Evolutionary conservation across 2,113 vertebrate genomes (phyloP).

Genomic region (Notiomystis cincta): DNA sequence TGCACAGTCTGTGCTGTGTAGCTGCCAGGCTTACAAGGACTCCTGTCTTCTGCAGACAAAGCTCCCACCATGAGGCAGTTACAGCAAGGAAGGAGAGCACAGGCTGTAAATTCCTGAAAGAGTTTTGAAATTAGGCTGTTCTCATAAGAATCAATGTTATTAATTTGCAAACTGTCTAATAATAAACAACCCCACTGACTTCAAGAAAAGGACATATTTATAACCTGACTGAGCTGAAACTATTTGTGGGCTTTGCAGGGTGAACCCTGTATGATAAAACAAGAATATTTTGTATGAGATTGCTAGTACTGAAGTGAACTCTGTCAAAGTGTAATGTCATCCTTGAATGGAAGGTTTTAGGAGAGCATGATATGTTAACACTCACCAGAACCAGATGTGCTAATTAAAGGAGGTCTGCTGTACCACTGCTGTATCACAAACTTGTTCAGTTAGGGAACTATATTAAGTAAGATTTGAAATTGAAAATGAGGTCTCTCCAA

Average conservation of each 20-base stretch:
- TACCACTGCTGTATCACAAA: neutral
- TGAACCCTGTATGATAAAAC: neutral
- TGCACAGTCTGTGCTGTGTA: neutral
- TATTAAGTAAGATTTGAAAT: neutral
- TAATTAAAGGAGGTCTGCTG: slow-evolving; percentile 1
- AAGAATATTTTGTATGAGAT: neutral
- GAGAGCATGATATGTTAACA: neutral
- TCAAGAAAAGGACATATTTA: neutral
- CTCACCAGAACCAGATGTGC: neutral
- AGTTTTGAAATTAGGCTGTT: neutral
- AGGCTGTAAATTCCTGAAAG: neutral
- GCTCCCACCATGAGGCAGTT: neutral
- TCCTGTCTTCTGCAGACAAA: neutral
- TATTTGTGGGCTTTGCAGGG: neutral
- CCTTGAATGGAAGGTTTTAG: neutral
- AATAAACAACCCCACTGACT: neutral
- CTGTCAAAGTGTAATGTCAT: neutral
- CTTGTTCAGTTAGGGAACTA: neutral
- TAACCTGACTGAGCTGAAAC: neutral
- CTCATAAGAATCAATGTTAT: neutral
- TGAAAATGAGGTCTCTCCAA: neutral
- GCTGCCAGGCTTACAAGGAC: neutral
- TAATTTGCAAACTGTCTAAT: neutral
- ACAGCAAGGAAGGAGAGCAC: neutral
- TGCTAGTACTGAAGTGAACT: neutral